Evolutionary conservation across 2,113 vertebrate genomes (phyloP).

Genomic region (Leuciscus idus): DNA sequence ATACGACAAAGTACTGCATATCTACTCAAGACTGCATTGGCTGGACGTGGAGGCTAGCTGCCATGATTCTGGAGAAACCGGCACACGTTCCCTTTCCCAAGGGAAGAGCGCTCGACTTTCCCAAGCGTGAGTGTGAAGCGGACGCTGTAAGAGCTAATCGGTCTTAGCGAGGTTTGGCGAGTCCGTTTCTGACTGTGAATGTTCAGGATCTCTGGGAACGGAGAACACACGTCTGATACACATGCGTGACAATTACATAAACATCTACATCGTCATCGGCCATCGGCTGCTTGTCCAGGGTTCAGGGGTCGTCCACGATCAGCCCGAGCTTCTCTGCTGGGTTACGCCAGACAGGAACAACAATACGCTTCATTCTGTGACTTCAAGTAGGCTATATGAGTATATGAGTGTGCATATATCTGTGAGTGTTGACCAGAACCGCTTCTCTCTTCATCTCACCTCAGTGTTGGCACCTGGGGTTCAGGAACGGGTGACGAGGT

Average conservation of each 20-base stretch:
- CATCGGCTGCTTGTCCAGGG: slow-evolving; percentile 66
- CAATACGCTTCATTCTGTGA: background rate
- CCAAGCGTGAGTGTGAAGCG: background rate
- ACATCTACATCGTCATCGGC: slow-evolving; percentile 53
- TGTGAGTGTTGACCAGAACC: slow-evolving; percentile 49
- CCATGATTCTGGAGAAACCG: slow-evolving; percentile 73
- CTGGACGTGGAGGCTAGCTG: slow-evolving; percentile 87
- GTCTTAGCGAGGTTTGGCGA: slow-evolving; percentile 38
- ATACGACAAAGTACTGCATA: slow-evolving; percentile 91
- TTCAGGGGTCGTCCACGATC: background rate
- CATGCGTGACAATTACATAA: slow-evolving; percentile 38
- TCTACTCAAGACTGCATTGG: slow-evolving; percentile 84
- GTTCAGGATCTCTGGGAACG: slow-evolving; percentile 45
- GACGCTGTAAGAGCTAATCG: slow-evolving; percentile 39
- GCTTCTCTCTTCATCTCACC: slow-evolving; percentile 63
- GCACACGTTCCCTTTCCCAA: slow-evolving; percentile 70
- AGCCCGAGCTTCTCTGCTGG: too few species aligned
- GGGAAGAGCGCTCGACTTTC: slow-evolving; percentile 27
- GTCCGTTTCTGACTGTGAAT: slow-evolving; percentile 43
- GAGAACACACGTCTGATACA: slow-evolving; percentile 48
- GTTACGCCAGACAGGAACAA: too few species aligned
- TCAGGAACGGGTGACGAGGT: slow-evolving; percentile 65
- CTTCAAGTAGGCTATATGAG: slow-evolving; percentile 56
- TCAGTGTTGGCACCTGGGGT: slow-evolving; percentile 91
- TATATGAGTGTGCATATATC: slow-evolving; percentile 53